Conservation (phyloP, 2,797 vertebrate genomes). For the Anolis apletophallus region DNA sequence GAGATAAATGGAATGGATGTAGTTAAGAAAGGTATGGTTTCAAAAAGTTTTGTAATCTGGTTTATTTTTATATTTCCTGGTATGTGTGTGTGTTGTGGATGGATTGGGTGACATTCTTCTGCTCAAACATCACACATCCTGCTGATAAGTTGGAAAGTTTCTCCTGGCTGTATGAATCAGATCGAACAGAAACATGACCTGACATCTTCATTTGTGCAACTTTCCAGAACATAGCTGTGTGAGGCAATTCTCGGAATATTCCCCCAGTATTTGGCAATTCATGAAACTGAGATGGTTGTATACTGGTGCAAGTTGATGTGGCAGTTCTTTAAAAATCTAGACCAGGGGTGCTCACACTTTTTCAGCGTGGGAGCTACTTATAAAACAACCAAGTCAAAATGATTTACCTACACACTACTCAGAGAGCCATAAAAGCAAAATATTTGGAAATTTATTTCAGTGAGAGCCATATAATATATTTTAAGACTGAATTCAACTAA, state of each 20-base stretch:
- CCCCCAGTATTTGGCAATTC: background rate
- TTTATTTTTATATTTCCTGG: background rate
- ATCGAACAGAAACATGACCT: conserved; percentile 32
- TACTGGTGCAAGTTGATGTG: background rate
- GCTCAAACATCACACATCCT: background rate
- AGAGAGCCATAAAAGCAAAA: too few relatives aligned
- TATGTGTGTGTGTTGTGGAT: background rate
- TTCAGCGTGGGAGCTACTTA: too few relatives aligned
- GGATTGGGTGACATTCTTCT: conserved; percentile 5
- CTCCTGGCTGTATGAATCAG: background rate
- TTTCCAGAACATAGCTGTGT: background rate
- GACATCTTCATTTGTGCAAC: conserved; percentile 13
- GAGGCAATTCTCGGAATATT: conserved; percentile 18
- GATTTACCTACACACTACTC: too few relatives aligned
- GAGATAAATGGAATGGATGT: too few relatives aligned
- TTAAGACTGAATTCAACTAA: too few relatives aligned
- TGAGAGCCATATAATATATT: too few relatives aligned
- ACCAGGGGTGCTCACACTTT: too few relatives aligned
- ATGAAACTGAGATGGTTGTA: background rate
- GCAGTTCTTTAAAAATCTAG: background rate
- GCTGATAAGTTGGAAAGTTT: background rate
- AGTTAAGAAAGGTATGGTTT: too few relatives aligned
- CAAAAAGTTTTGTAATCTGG: too few relatives aligned
- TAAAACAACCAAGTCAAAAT: too few relatives aligned
- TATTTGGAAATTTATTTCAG: too few relatives aligned